Base-by-base conservation (phyloP, 2,888 invertebrate species). In the Bimastos eiseni region DNA sequence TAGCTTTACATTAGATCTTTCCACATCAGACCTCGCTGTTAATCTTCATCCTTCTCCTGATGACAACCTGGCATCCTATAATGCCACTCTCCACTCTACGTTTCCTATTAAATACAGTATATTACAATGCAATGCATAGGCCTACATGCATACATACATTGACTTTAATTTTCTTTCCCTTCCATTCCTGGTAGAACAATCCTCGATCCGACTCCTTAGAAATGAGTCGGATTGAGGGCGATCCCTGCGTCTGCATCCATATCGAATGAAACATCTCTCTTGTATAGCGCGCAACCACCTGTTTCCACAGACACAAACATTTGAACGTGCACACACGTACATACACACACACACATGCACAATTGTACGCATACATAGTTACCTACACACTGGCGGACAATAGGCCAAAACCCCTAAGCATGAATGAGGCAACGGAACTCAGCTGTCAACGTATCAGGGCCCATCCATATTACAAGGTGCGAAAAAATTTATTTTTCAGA, bases 131-230 rank as follows among this genome's bases (percentile, higher is more conserved):
- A n/a, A n/a, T n/a, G n/a, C 30, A 30, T 11, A 24, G 1, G 30
- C 24, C 24, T 89, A 89, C 41, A 89, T 89, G 34, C 41, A 21
- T 37, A 89, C 34, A 41, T 89, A 44, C 36, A 89, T 70, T n/a
- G 30, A 30, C 70, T 70, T 49, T 49, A 6, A 49, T 49, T 17
- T 70, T 70, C 70, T 70, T 70, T n/a, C 70, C 70, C 70, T n/a
- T n/a, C 70, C 70, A 70, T 30, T 70, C n/a, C 70, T 70, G 30
- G 70, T 70, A 70, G 70, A 70, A 70, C 8, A n/a, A n/a, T n/a
- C n/a, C n/a, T n/a, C n/a, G n/a, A n/a, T n/a, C n/a, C n/a, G n/a
- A n/a, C n/a, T n/a, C n/a, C n/a, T n/a, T n/a, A n/a, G n/a, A n/a
- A n/a, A n/a, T 30, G 70, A 70, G 70, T 70, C 13, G 70, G 70